Evolutionary conservation across 2,888 invertebrate species (phyloP).

Genomic region (Lithophane ornitopus): DNA sequence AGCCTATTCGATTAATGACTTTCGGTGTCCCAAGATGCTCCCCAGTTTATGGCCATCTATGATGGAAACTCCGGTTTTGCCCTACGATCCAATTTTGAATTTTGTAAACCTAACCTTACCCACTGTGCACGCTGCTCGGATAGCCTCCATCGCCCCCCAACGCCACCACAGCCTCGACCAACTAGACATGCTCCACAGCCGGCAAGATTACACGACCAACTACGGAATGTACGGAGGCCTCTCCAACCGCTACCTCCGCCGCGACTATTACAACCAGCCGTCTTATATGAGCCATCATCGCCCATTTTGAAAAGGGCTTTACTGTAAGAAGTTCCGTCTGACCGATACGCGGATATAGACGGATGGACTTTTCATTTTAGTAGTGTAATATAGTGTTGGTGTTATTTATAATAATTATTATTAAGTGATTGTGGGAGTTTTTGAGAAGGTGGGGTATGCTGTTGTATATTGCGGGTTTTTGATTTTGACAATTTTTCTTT

Average conservation of each 20-base stretch:
- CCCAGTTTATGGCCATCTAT: background rate
- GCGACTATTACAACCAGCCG: conserved; percentile 84
- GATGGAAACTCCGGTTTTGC: too few relatives aligned
- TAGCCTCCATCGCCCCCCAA: conserved; percentile 78
- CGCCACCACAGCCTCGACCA: conserved; percentile 89
- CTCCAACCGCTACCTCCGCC: conserved; percentile 79
- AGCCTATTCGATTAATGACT: too few relatives aligned
- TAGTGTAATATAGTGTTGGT: conserved; percentile 76
- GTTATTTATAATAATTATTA: conserved; percentile 58
- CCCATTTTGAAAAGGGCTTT: conserved; percentile 90
- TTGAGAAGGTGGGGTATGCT: conserved; percentile 52
- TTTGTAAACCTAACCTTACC: conserved; percentile 31
- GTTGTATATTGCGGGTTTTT: conserved; percentile 53
- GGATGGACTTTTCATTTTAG: conserved; percentile 78
- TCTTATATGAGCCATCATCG: conserved; percentile 85
- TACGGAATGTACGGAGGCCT: conserved; percentile 78
- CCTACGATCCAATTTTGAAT: background rate
- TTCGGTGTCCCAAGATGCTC: background rate
- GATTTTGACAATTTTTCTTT: background rate
- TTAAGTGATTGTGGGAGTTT: conserved; percentile 72
- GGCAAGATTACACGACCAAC: conserved; percentile 82
- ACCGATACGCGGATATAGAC: conserved; percentile 86
- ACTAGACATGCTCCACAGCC: conserved; percentile 86
- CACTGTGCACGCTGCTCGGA: conserved; percentile 85
- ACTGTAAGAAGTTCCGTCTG: conserved; percentile 88